phyloP scores from a whole-genome alignment of 2,113 vertebrate species.

The Phrynosoma blainvillii region DNA sequence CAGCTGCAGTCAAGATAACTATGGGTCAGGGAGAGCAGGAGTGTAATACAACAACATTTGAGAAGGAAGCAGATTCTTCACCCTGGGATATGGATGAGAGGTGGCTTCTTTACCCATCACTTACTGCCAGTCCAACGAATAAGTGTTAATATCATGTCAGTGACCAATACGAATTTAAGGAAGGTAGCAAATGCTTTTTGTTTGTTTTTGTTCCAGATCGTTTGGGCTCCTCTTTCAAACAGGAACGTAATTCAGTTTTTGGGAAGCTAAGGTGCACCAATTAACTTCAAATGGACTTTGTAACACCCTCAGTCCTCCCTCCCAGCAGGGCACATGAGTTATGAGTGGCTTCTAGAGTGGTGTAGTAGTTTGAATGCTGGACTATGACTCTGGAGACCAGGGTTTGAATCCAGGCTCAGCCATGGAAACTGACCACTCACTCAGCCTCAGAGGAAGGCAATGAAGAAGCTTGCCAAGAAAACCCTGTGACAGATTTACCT shows the following conservation, averaged over 20 bases:
- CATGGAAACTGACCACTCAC: no score
- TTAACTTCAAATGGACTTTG: background rate
- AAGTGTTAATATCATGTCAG: background rate
- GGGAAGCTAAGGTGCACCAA: background rate
- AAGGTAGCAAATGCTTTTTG: background rate
- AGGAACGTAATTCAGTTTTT: background rate
- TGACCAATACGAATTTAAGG: background rate
- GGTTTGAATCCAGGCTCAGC: no score
- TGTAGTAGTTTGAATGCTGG: no score
- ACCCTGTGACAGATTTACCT: no score
- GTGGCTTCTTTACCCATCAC: background rate
- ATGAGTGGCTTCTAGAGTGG: no score
- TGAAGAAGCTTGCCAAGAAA: no score
- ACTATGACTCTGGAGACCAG: no score
- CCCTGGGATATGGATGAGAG: no score
- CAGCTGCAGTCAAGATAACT: background rate
- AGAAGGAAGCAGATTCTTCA: background rate
- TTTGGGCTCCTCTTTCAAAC: background rate
- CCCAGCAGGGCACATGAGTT: background rate
- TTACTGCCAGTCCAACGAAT: background rate
- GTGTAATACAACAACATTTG: background rate
- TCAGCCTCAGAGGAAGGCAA: no score
- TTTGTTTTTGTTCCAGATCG: background rate
- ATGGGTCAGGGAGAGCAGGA: background rate
- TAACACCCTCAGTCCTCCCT: background rate